Conservation (phyloP, 1,140 invertebrate species). For the Lepidurus apus region DNA sequence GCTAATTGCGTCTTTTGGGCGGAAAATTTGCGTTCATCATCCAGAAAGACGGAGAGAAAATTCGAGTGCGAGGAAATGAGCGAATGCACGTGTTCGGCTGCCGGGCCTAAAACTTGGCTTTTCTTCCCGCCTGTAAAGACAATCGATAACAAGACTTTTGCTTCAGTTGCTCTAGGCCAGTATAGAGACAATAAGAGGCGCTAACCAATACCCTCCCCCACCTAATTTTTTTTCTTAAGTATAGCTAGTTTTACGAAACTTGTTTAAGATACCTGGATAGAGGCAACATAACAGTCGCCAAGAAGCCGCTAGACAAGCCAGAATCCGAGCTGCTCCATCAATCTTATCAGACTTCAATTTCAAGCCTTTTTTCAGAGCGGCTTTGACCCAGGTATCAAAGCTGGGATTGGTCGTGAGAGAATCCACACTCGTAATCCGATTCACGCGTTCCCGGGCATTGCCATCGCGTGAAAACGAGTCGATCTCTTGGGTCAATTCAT, state of each 20-base stretch:
- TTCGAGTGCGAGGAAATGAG: conserved; percentile 30
- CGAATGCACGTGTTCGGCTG: conserved; percentile 27
- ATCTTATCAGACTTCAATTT: background rate
- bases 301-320: background rate
- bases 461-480: background rate
- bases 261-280: background rate
- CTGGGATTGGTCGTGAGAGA: conserved; percentile 6
- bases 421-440: background rate
- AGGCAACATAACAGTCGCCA: background rate
- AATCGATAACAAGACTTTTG: background rate
- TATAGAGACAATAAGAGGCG: background rate
- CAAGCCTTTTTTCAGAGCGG: background rate
- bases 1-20: conserved; percentile 30
- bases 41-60: conserved; percentile 31
- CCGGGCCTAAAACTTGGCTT: background rate
- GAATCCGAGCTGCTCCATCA: background rate
- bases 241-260: background rate
- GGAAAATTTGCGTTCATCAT: conserved; percentile 15
- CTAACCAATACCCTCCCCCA: too few relatives aligned
- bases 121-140: background rate
- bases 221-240: too few relatives aligned
- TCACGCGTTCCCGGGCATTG: background rate
- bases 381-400: conserved; percentile 14
- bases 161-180: background rate
- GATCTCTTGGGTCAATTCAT: background rate